These are phyloP conservation scores for Puffinus mauretanicus DNA, from an alignment of 2,113 vertebrate species.

Conservation along the genomic window DNA sequence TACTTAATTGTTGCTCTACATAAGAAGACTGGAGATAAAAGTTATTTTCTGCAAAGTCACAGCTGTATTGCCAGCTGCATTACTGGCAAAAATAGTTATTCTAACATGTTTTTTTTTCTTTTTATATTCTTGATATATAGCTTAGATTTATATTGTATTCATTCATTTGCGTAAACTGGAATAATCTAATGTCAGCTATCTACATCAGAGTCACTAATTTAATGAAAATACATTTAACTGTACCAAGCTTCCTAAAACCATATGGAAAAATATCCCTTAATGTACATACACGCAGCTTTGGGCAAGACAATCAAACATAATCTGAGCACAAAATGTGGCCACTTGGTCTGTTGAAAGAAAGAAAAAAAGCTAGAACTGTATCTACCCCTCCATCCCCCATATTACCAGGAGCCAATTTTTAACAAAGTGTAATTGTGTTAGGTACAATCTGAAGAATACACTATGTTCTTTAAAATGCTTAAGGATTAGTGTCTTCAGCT, in stretches of 20 bases:
- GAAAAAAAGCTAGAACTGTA: neutral
- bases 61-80: slow-evolving; percentile 62
- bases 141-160: neutral
- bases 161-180: neutral
- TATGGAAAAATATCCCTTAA: neutral
- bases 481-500: slow-evolving; percentile 66
- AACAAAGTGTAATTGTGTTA: slow-evolving; percentile 84
- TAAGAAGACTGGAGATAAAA: slow-evolving; percentile 63
- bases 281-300: neutral
- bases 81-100: slow-evolving; percentile 53
- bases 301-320: neutral
- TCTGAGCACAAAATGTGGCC: neutral
- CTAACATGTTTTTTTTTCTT: neutral
- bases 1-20: slow-evolving; percentile 62
- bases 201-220: neutral
- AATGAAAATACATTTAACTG: slow-evolving; percentile 7
- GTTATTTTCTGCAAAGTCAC: slow-evolving; percentile 62
- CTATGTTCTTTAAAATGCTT: slow-evolving; percentile 69
- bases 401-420: slow-evolving; percentile 71
- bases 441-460: slow-evolving; percentile 76
- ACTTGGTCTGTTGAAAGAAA: neutral
- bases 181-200: neutral
- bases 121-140: slow-evolving; percentile 42
- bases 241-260: neutral
- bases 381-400: neutral